Evolutionary conservation across 1,140 invertebrate genomes (phyloP).

Genomic region (Zeugodacus cucurbitae): DNA sequence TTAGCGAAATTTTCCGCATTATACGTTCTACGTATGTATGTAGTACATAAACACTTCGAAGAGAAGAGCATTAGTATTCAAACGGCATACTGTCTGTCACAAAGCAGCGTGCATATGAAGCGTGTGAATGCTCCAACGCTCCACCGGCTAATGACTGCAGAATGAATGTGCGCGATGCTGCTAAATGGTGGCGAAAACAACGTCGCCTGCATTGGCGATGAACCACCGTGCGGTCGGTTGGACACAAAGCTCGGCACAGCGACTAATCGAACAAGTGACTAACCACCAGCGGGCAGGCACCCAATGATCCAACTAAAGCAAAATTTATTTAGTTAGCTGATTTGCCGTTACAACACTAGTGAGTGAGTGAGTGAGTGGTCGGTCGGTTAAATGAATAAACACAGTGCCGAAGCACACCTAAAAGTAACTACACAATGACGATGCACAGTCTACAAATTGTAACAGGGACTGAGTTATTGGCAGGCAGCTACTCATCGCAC

Average conservation of each 20-base stretch:
- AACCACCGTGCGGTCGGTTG: not conserved
- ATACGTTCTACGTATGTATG: not conserved
- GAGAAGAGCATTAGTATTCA: not conserved
- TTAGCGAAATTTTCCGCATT: not conserved
- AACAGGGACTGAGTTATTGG: constrained; percentile 50
- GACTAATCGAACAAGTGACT: not conserved
- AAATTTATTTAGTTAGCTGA: constrained; percentile 9
- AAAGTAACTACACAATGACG: constrained; percentile 57
- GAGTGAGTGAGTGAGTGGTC: not conserved
- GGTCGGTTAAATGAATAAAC: not conserved
- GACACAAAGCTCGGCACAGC: not conserved
- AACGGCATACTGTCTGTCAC: not conserved
- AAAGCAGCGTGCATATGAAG: not conserved
- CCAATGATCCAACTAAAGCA: not conserved
- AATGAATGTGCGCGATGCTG: not conserved
- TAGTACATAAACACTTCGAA: not conserved
- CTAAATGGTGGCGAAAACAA: not conserved
- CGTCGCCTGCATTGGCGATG: not conserved
- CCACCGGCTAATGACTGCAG: not conserved
- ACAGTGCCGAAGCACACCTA: not conserved
- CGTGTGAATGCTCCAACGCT: constrained; percentile 9
- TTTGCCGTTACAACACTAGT: not conserved
- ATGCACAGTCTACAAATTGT: constrained; percentile 64
- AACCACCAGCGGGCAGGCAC: not conserved
- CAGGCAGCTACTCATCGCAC: constrained; percentile 43